Conservation (phyloP, 30 jellyfish, hydroid and myxozoan species). For the Hydractinia echinata region DNA sequence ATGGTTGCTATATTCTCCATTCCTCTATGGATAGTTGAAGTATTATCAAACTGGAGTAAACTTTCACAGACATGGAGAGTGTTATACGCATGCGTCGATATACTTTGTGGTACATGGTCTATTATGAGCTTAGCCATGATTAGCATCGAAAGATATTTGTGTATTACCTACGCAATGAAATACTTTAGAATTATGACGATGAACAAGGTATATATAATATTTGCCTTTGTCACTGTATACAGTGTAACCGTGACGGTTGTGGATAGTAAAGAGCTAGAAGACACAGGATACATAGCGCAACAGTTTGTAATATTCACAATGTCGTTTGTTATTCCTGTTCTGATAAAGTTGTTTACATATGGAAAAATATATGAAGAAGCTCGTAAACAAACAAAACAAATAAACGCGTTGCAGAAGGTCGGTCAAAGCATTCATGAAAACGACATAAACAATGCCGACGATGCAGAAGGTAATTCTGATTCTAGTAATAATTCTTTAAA, state of each 20-base stretch:
- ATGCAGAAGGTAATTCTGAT: neutral
- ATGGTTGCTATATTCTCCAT: conserved; percentile 57
- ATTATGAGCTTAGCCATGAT: conserved; percentile 73
- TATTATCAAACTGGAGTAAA: conserved; percentile 40
- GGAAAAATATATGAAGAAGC: conserved; percentile 57
- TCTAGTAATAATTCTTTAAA: neutral
- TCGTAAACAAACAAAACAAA: conserved; percentile 34
- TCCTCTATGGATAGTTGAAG: conserved; percentile 75
- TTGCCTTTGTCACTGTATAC: conserved; percentile 21
- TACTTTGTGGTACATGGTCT: conserved; percentile 79
- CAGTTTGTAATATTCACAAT: conserved; percentile 33
- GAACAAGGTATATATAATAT: conserved; percentile 15
- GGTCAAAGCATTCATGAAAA: neutral
- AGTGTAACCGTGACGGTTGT: conserved; percentile 29
- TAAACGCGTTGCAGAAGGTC: conserved; percentile 23
- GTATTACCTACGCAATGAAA: conserved; percentile 50
- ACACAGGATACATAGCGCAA: neutral
- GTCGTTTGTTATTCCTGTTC: conserved; percentile 66
- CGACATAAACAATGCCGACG: neutral
- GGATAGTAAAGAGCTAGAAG: neutral
- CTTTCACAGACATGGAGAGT: neutral
- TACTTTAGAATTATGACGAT: conserved; percentile 53
- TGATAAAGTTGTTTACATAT: conserved; percentile 52
- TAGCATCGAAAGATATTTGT: conserved; percentile 78
- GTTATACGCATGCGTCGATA: conserved; percentile 57